phyloP scores from a whole-genome alignment of 2,888 invertebrate species.

The Nomada hirtipes region DNA sequence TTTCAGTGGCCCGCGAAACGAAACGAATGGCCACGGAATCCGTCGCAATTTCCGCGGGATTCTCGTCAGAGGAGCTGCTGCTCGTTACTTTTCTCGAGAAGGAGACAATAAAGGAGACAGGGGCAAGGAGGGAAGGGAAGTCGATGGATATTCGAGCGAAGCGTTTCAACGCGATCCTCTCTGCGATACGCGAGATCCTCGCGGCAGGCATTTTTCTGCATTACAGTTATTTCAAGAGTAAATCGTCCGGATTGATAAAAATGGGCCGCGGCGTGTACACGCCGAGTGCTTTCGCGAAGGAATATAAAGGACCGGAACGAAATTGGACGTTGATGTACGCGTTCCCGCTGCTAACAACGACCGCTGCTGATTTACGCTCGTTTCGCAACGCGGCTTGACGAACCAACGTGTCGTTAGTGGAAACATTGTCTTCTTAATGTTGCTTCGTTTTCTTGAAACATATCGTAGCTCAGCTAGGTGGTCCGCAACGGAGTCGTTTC shows the following conservation, averaged over 20 bases:
- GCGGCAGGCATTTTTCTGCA: conserved; percentile 63
- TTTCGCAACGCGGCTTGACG: conserved; percentile 30
- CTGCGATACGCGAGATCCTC: conserved; percentile 34
- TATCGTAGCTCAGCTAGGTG: neutral
- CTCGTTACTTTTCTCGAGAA: conserved; percentile 24
- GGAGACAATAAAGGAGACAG: neutral
- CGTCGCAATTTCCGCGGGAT: conserved; percentile 23
- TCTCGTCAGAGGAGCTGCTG: neutral
- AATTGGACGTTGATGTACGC: conserved; percentile 60
- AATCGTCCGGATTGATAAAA: conserved; percentile 72
- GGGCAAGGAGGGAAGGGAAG: neutral
- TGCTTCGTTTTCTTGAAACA: neutral
- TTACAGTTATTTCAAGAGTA: conserved; percentile 68
- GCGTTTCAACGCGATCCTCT: conserved; percentile 34
- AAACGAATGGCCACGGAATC: conserved; percentile 14
- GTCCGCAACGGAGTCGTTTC: neutral
- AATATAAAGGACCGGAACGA: neutral
- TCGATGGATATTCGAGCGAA: conserved; percentile 39
- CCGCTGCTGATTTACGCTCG: conserved; percentile 34
- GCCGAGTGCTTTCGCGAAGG: conserved; percentile 5
- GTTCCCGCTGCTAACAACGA: conserved; percentile 41
- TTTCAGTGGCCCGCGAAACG: neutral
- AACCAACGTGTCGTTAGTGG: neutral
- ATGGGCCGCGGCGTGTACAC: conserved; percentile 49
- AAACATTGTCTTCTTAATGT: neutral